Evolutionary conservation across 2,113 vertebrate genomes (phyloP), one percentile per base, ranked within the genome.

Genomic region (Nerophis ophidion): DNA sequence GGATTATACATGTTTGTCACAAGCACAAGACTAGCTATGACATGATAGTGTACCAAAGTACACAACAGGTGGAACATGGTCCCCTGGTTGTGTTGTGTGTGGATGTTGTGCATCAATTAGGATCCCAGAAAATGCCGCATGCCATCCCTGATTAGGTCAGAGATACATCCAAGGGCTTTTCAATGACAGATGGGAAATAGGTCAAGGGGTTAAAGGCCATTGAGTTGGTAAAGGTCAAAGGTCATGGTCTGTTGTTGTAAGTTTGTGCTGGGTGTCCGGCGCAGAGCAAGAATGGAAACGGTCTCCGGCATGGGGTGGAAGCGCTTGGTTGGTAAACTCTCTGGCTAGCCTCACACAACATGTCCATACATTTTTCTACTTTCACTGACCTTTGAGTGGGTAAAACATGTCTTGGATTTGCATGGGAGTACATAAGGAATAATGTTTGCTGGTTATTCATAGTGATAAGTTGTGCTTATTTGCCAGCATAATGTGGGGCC

Each of bases 121-220:
- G 42, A 67, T 17, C 11, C 53, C 45, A 59, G 55, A 49, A 73
- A 60, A 71, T 71, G 64, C 56, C 57, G 57, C 66, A 60, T 66
- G 67, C 68, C 73, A 65, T 60, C 54, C 10, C 46, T 56, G 74
- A 80, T 74, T 59, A 66, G 61, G 60, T 79, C 69, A 65, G 51
- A 79, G 26, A 63, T 53, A 19, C 50, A 64, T 70, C 61, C 16
- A 3, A 64, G 36, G 63, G 52, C 15, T 66, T 77, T 64, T 36
- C 34, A 1, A 55, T 81, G 82, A 87, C 73, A 48, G 59, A 83
- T 79, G 63, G 46, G 79, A 79, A 68, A 73, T 51, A 75, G 83
- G 51, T 80, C 83, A 81, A 57, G 51, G 74, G 77, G 71, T 11
- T 9, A 82, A 75, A 79, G 83, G 81, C 85, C 75, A 71, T 15